Percentiles rank a stretch among this genome's conserved stretches.
Conservation (phyloP, 2,888 invertebrate species). For the Drosophila affinis region DNA sequence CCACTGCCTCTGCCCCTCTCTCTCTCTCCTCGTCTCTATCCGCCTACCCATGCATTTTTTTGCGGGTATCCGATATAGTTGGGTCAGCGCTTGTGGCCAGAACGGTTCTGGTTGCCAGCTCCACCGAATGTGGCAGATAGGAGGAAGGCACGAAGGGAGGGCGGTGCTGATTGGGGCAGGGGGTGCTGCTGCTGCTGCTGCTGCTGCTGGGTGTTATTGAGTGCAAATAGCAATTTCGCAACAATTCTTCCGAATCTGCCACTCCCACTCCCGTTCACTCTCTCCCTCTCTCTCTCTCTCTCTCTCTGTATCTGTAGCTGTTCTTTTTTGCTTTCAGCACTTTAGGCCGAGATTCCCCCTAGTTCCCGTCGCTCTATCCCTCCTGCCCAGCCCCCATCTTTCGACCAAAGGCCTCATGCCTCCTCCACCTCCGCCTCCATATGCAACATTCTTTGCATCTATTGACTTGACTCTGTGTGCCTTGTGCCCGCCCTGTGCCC, state of each 20-base stretch:
- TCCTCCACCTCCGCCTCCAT: constrained; percentile 4
- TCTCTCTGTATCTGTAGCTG: constrained; percentile 26
- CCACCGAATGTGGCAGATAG: constrained; percentile 25
- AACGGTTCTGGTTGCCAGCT: constrained; percentile 82
- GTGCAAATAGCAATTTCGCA: constrained; percentile 83
- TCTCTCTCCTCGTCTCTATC: constrained; percentile 4
- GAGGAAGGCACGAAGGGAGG: too few relatives aligned
- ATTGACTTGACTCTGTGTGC: constrained; percentile 56
- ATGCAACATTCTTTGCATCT: constrained; percentile 50
- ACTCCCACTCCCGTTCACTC: neutral
- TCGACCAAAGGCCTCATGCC: neutral
- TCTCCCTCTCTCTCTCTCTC: constrained; percentile 6
- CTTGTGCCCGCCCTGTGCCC: neutral
- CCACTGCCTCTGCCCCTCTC: neutral
- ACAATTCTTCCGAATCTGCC: constrained; percentile 72
- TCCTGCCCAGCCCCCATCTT: neutral
- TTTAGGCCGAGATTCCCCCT: constrained; percentile 65
- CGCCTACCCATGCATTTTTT: constrained; percentile 59
- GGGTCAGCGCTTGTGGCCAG: constrained; percentile 83
- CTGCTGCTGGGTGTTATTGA: constrained; percentile 77
- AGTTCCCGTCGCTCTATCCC: too few relatives aligned
- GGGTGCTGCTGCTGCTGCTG: constrained; percentile 25
- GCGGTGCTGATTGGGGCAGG: neutral
- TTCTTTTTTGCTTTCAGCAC: constrained; percentile 76
- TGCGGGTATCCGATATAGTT: constrained; percentile 83